Percentiles rank a stretch among this genome's conserved stretches.
Conservation (phyloP, 2,113 vertebrate genomes). For the Panthera leo region DNA sequence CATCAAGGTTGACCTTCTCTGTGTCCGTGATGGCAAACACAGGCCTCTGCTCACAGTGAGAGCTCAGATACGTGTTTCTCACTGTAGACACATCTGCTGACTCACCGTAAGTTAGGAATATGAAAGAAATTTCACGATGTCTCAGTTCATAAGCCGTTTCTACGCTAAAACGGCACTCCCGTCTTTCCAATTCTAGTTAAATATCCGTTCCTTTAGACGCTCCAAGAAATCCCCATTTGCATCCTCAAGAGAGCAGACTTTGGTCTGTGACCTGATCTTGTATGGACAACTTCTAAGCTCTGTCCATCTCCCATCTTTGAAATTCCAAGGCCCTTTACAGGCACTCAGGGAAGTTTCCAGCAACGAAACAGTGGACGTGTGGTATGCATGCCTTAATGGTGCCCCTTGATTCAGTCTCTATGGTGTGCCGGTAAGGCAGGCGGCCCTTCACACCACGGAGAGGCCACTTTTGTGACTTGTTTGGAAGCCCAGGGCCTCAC, state of each 20-base stretch:
- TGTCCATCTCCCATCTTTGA: not conserved
- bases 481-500: not conserved
- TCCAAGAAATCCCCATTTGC: not conserved
- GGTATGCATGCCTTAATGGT: rapidly evolving
- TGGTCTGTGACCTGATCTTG: not conserved
- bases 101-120: not conserved
- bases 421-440: rapidly evolving
- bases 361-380: rapidly evolving
- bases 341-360: not conserved
- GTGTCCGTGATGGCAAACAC: rapidly evolving
- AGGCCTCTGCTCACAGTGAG: not conserved
- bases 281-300: not conserved
- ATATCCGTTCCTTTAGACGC: not conserved
- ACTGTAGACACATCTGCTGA: not conserved
- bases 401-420: not conserved
- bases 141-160: not conserved
- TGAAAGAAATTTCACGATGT: not conserved
- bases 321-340: not conserved
- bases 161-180: not conserved
- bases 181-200: not conserved
- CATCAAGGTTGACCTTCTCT: not conserved
- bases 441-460: not conserved
- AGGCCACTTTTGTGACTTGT: not conserved
- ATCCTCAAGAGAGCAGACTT: not conserved
- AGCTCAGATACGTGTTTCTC: not conserved